Evolutionary conservation across 2,113 vertebrate species (phyloP).

Genomic region (Oryzias javanicus): DNA sequence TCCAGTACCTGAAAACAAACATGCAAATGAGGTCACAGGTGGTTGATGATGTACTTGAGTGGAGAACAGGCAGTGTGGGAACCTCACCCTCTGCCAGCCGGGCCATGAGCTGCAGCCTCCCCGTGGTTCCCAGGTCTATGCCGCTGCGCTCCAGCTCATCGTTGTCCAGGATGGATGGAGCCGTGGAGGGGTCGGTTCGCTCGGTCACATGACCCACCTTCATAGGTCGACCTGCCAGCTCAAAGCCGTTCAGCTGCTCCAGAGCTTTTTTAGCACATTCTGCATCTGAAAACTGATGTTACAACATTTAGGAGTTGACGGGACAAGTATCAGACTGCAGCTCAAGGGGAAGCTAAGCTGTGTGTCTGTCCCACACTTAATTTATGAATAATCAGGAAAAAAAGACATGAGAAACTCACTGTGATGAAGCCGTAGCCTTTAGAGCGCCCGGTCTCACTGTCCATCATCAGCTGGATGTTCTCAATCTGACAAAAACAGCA

Average conservation of each 20-base stretch:
- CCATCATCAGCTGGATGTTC: conserved; percentile 98
- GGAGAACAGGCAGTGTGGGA: background rate
- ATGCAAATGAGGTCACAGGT: background rate
- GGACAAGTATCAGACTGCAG: background rate
- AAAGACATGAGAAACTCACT: conserved; percentile 69
- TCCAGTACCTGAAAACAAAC: conserved; percentile 82
- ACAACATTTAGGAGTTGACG: background rate
- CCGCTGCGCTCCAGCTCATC: conserved; percentile 93
- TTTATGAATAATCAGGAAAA: background rate
- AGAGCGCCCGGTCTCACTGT: conserved; percentile 91
- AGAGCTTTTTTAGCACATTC: conserved; percentile 97
- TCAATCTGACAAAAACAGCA: conserved; percentile 78
- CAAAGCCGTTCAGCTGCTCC: conserved; percentile 95
- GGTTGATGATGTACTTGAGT: background rate
- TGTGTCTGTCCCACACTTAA: too few relatives aligned
- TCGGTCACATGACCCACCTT: conserved; percentile 98
- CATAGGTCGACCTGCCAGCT: conserved; percentile 94
- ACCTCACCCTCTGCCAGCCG: conserved; percentile 89
- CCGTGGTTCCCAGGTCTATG: conserved; percentile 92
- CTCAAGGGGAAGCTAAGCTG: background rate
- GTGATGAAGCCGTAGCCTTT: conserved; percentile 99
- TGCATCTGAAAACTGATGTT: conserved; percentile 86
- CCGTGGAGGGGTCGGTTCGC: conserved; percentile 85
- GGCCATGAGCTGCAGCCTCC: conserved; percentile 94
- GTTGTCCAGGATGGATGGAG: conserved; percentile 91